A percentile compares a stretch with the other conserved stretches of the same genome.
These are phyloP conservation scores for Ophion costatus DNA, from an alignment of 2,888 invertebrate species.

Conservation along the genomic window DNA sequence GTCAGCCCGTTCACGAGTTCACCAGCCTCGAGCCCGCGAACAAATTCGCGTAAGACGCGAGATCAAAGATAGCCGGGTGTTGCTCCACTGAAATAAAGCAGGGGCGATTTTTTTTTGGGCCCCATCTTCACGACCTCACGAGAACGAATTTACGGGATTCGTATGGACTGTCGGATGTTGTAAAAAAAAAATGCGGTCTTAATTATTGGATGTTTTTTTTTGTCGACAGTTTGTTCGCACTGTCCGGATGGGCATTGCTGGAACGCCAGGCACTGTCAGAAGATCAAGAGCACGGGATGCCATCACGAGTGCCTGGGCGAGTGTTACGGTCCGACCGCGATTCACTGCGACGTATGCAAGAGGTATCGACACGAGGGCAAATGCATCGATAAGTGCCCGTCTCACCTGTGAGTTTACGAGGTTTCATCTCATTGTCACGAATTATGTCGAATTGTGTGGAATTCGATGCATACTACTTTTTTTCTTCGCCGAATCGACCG, in stretches of 20 bases:
- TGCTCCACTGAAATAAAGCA: not conserved
- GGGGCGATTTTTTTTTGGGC: not conserved
- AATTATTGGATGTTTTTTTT: conserved; percentile 6
- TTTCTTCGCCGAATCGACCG: no score
- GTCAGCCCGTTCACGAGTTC: no score
- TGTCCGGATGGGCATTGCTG: conserved; percentile 85
- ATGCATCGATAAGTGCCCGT: conserved; percentile 88
- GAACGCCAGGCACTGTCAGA: conserved; percentile 84
- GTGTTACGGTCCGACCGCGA: conserved; percentile 85
- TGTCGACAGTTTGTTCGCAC: conserved; percentile 86
- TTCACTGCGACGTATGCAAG: conserved; percentile 89
- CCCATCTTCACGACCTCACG: not conserved
- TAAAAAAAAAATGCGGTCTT: not conserved
- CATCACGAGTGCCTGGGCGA: conserved; percentile 92
- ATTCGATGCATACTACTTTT: not conserved
- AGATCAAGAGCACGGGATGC: conserved; percentile 85
- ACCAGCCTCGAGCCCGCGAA: no score
- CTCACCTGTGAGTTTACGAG: conserved; percentile 86
- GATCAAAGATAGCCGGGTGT: no score
- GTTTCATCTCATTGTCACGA: not conserved
- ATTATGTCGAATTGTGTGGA: not conserved
- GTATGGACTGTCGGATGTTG: not conserved
- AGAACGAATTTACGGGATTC: not conserved
- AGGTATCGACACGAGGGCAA: conserved; percentile 84
- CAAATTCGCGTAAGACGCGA: no score